Percentiles rank a stretch among this genome's conserved stretches.
Evolutionary conservation across 2,888 invertebrate genomes (phyloP).

Genomic region (Chironomus riparius): DNA sequence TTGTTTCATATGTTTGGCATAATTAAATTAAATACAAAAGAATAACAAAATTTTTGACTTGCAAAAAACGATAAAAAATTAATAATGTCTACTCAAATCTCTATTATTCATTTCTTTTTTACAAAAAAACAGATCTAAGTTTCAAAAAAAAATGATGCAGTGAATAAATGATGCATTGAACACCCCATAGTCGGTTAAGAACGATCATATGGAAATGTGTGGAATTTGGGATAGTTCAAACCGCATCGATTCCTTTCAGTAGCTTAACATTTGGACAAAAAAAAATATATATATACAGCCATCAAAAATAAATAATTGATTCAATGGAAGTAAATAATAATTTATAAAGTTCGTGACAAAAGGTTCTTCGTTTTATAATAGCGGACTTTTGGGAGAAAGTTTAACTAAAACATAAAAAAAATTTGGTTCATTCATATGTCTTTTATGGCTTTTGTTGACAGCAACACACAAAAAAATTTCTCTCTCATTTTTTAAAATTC

Average conservation of each 20-base stretch:
- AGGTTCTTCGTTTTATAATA: too few relatives aligned
- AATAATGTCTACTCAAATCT: conserved; percentile 19
- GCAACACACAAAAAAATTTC: conserved; percentile 27
- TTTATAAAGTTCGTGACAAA: too few relatives aligned
- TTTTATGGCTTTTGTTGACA: neutral
- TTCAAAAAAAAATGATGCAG: conserved; percentile 13
- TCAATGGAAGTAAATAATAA: too few relatives aligned
- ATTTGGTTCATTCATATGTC: conserved; percentile 14
- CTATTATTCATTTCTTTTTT: neutral
- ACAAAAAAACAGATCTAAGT: neutral
- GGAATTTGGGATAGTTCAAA: too few relatives aligned
- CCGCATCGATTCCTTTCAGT: too few relatives aligned
- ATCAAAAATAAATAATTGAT: too few relatives aligned
- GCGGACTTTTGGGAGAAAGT: neutral
- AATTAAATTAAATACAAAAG: neutral
- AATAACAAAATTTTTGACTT: neutral
- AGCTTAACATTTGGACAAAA: too few relatives aligned
- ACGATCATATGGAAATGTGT: too few relatives aligned
- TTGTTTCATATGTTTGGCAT: neutral
- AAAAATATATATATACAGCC: too few relatives aligned
- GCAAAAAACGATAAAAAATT: neutral
- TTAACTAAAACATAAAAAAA: conserved; percentile 30
- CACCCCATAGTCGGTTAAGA: too few relatives aligned
- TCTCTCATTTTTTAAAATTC: conserved; percentile 29
- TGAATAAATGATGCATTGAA: conserved; percentile 4